These are phyloP conservation scores for Alexandromys fortis DNA, from an alignment of 2,113 vertebrate species.

Conservation along the genomic window DNA sequence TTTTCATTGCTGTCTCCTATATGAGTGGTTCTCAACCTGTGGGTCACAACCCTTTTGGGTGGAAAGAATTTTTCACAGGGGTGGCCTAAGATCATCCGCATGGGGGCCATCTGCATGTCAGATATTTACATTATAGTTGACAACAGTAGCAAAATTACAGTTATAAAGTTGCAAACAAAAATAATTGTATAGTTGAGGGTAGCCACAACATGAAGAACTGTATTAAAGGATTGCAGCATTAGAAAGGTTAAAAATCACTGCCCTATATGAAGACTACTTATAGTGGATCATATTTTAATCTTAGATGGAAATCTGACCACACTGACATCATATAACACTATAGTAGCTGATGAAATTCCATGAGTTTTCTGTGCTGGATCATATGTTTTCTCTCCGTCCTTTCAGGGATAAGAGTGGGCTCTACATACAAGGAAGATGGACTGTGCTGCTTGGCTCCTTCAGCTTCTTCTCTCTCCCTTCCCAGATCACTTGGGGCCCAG, in stretches of 20 bases:
- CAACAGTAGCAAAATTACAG: neutral
- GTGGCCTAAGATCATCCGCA: neutral
- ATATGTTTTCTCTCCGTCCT: neutral
- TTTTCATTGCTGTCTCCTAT: neutral
- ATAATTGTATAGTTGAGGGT: neutral
- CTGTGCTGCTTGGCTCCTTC: neutral
- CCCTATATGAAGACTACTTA: neutral
- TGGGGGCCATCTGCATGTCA: neutral
- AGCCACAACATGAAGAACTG: neutral
- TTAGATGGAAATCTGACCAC: neutral
- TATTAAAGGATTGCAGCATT: neutral
- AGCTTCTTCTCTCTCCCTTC: neutral
- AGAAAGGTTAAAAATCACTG: neutral
- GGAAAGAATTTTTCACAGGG: neutral
- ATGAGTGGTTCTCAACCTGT: neutral
- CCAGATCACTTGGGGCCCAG: neutral
- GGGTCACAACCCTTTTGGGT: neutral
- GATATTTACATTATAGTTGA: neutral
- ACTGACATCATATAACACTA: neutral
- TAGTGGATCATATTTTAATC: neutral
- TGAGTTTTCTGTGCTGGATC: neutral
- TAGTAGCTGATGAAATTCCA: neutral
- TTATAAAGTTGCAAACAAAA: neutral
- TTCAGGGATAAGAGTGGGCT: neutral
- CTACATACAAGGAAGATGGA: neutral